Evolutionary conservation across 2,113 vertebrate genomes (phyloP).

Genomic region (Hystrix cristata): DNA sequence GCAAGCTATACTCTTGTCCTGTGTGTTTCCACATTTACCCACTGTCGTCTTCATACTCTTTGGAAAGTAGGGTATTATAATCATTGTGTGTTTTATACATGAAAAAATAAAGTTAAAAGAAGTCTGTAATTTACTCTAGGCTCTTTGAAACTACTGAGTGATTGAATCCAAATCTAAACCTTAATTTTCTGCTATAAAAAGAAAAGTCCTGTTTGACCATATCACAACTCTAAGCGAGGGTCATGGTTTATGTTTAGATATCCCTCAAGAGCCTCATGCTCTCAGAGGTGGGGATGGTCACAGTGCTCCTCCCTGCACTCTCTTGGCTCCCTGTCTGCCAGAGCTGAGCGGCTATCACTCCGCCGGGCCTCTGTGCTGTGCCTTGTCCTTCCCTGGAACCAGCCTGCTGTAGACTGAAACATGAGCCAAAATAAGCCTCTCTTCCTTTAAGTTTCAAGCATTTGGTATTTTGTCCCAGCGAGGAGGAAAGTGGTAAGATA

Average conservation of each 20-base stretch:
- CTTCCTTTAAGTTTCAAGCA: not conserved
- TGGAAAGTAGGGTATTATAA: conserved; percentile 4
- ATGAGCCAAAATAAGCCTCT: not conserved
- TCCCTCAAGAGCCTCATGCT: not conserved
- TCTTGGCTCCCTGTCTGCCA: not conserved
- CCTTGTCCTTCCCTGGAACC: not conserved
- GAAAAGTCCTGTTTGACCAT: not conserved
- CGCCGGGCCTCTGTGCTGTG: not conserved
- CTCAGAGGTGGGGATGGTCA: not conserved
- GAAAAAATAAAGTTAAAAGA: not conserved
- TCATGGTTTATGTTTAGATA: not conserved
- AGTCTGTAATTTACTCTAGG: conserved; percentile 22
- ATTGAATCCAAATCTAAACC: not conserved
- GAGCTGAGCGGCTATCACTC: not conserved
- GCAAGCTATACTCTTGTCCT: not conserved
- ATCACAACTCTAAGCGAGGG: not conserved
- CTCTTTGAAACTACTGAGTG: not conserved
- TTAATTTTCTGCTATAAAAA: conserved; percentile 42
- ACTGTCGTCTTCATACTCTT: conserved; percentile 43
- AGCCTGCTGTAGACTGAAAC: not conserved
- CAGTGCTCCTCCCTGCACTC: not conserved
- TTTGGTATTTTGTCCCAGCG: not conserved
- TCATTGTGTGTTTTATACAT: not conserved
- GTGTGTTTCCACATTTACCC: not conserved
- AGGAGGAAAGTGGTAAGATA: not conserved